Evolutionary conservation across 1,140 invertebrate species (phyloP).

Genomic region (Temnothorax nylanderi): DNA sequence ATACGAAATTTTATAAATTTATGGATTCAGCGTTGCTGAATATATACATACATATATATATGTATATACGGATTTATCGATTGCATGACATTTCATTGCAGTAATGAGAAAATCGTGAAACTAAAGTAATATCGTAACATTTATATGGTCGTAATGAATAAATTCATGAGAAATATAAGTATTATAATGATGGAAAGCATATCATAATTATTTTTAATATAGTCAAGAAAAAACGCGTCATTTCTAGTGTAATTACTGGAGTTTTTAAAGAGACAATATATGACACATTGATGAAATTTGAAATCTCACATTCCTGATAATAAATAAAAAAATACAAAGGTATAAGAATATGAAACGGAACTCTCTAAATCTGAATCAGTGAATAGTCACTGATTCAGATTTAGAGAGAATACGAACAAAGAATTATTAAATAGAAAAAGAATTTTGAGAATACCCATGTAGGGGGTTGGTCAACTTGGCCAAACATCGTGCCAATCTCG

Average conservation of each 20-base stretch:
- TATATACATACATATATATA: background rate
- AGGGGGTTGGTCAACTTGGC: too few relatives aligned
- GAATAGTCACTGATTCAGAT: too few relatives aligned
- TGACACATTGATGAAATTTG: background rate
- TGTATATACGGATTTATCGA: background rate
- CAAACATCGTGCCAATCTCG: too few relatives aligned
- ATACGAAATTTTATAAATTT: constrained; percentile 4
- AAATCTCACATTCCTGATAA: background rate
- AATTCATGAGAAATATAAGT: background rate
- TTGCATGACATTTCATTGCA: background rate
- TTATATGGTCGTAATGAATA: background rate
- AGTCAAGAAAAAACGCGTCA: background rate
- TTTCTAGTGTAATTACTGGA: background rate
- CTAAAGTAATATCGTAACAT: background rate
- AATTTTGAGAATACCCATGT: background rate
- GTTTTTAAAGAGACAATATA: background rate
- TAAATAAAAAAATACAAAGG: background rate
- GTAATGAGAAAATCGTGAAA: background rate
- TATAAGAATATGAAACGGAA: background rate
- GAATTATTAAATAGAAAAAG: background rate
- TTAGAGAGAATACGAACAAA: background rate
- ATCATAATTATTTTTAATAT: constrained; percentile 1
- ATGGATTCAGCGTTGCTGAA: background rate
- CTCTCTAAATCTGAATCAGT: too few relatives aligned
- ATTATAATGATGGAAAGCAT: background rate